Percentiles rank a stretch among this genome's conserved stretches.
These are phyloP conservation scores for Helicorthomorpha holstii DNA, from an alignment of 1,140 invertebrate genomes.

Conservation along the genomic window DNA sequence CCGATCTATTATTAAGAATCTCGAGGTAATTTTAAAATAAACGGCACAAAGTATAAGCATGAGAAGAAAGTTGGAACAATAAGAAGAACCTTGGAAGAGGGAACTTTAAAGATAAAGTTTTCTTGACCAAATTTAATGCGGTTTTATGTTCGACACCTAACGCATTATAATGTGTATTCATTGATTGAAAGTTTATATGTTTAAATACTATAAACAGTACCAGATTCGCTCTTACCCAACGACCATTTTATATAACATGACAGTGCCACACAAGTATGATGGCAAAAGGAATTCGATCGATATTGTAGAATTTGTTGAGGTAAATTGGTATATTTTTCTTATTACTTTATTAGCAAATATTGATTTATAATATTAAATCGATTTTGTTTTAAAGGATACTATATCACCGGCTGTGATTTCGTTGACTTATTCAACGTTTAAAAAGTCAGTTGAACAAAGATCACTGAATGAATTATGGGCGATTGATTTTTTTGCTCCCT, in stretches of 20 bases:
- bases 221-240: constrained; percentile 55
- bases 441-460: constrained; percentile 32
- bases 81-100: no score
- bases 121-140: no score
- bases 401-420: constrained; percentile 36
- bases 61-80: no score
- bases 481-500: constrained; percentile 49
- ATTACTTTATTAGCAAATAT: constrained; percentile 3
- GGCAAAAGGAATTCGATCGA: constrained; percentile 38
- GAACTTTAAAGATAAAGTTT: no score
- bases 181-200: background rate
- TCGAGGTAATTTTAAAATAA: no score
- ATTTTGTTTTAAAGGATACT: constrained; percentile 25
- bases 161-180: background rate
- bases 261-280: constrained; percentile 36
- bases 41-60: no score
- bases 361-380: background rate
- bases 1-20: no score
- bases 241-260: constrained; percentile 48
- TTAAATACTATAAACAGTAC: constrained; percentile 32
- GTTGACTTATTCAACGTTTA: constrained; percentile 36
- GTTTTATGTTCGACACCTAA: no score
- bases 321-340: constrained; percentile 13
- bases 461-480: constrained; percentile 34
- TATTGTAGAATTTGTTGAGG: constrained; percentile 49